Conservation (phyloP, 2,113 vertebrate species). For the Lampris incognitus region DNA sequence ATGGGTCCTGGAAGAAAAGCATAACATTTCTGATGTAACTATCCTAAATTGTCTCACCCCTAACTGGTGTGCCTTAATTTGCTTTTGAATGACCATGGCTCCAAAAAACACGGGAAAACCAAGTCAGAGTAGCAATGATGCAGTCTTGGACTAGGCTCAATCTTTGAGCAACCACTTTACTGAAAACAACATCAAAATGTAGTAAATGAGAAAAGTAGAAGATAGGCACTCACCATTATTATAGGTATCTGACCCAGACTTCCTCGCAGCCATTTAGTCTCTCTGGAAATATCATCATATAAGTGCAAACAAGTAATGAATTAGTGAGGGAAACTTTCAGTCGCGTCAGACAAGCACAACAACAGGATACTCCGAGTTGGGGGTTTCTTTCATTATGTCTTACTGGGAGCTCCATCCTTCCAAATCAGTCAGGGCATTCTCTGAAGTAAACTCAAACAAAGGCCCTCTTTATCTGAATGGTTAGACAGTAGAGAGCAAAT, state of each 20-base stretch:
- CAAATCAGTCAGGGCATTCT: not conserved
- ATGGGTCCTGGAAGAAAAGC: conserved; percentile 86
- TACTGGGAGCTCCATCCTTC: not conserved
- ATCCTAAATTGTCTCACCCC: too few relatives aligned
- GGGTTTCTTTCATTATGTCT: not conserved
- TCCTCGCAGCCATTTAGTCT: conserved; percentile 98
- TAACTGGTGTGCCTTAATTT: too few relatives aligned
- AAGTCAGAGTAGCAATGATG: not conserved
- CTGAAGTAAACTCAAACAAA: not conserved
- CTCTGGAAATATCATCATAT: conserved; percentile 75
- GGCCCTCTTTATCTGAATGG: not conserved
- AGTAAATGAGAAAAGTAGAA: conserved; percentile 6
- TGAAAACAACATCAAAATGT: not conserved
- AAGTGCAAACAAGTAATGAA: not conserved
- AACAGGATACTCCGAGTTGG: not conserved
- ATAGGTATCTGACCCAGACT: conserved; percentile 92
- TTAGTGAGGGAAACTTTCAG: not conserved
- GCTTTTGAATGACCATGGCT: too few relatives aligned
- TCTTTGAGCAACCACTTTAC: not conserved
- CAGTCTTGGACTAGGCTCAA: not conserved
- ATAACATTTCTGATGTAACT: not conserved
- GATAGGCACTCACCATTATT: conserved; percentile 86
- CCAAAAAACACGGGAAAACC: not conserved
- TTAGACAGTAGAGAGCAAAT: not conserved
- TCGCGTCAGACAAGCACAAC: too few relatives aligned